phyloP scores from a whole-genome alignment of 2,797 vertebrate genomes.

The Acipenser ruthenus region DNA sequence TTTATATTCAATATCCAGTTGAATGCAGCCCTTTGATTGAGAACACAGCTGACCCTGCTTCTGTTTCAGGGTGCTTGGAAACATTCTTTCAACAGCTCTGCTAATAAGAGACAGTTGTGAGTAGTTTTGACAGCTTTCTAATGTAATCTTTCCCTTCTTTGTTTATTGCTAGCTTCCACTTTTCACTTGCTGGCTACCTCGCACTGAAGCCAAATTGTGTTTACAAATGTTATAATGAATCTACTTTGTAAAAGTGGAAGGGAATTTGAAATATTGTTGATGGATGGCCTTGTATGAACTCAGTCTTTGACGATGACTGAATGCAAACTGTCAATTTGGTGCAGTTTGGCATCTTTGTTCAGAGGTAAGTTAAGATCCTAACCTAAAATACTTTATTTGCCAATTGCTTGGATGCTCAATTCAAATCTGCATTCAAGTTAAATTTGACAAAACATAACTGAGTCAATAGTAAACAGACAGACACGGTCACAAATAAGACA shows the following conservation, averaged over 20 bases:
- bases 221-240: slow-evolving; percentile 17
- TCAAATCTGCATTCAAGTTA: no score
- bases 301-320: slow-evolving; percentile 6
- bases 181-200: slow-evolving; percentile 17
- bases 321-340: slow-evolving; percentile 12
- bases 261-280: slow-evolving; percentile 38
- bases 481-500: no score
- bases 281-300: slow-evolving; percentile 15
- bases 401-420: background rate
- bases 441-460: no score
- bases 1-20: slow-evolving; percentile 36
- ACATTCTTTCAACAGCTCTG: slow-evolving; percentile 42
- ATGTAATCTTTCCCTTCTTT: slow-evolving; percentile 15
- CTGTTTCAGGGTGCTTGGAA: slow-evolving; percentile 56
- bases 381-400: slow-evolving; percentile 1
- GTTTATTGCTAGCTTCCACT: slow-evolving; percentile 17
- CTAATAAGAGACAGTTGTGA: slow-evolving; percentile 40
- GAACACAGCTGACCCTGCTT: slow-evolving; percentile 42
- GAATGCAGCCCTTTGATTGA: slow-evolving; percentile 48
- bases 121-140: slow-evolving; percentile 22
- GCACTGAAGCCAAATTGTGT: slow-evolving; percentile 19
- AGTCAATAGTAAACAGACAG: no score
- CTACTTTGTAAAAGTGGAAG: slow-evolving; percentile 18
- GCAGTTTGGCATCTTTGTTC: slow-evolving; percentile 1
- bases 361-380: slow-evolving; percentile 6